Evolutionary conservation across 2,113 vertebrate genomes (phyloP), one percentile per base, ranked within the genome.

Genomic region (Riparia riparia): DNA sequence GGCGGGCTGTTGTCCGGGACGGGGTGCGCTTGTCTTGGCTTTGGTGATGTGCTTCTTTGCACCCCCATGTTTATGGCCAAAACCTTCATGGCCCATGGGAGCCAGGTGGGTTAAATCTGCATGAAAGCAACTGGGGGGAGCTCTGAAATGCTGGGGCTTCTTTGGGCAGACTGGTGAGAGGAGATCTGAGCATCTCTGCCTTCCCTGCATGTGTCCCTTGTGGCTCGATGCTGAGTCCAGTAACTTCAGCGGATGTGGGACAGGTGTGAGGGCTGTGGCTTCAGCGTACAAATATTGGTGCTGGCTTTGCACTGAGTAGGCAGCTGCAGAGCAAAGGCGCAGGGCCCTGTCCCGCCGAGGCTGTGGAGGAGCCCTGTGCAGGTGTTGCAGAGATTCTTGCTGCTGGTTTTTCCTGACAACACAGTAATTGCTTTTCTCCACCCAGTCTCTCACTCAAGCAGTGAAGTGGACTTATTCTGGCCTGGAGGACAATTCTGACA

Each of bases 111-210:
- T 53, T 34, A 12, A 42, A 63, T 45, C 58, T 58, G 26, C 1
- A 1, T 14, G 68, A 29, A 13, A 50, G 7, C 32, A 26, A 0
- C 0, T 17, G 37, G 0, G n/a, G 65, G 3, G 18, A 80, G 14
- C 49, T 42, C 32, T 37, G 2, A 15, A 2, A 4, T n/a, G 22
- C 0, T 25, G 49, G 8, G n/a, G 28, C 0, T 12, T 53, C 45
- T 60, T 26, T 4, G 77, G 50, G n/a, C 44, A 65, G 17, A 14
- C 41, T 15, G 41, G 7, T 9, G 31, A 41, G 18, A 7, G n/a
- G 13, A 14, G 28, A 12, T 4, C 8, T 4, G 58, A 50, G 51
- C 37, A 29, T 45, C 42, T 19, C 53, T 71, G 53, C 45, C 25
- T 29, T 57, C n/a, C 42, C 50, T 6, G 0, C 7, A 0, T 19